These are phyloP conservation scores for Ganaspis brasiliensis DNA, from an alignment of 2,888 invertebrate genomes.

Conservation along the genomic window DNA sequence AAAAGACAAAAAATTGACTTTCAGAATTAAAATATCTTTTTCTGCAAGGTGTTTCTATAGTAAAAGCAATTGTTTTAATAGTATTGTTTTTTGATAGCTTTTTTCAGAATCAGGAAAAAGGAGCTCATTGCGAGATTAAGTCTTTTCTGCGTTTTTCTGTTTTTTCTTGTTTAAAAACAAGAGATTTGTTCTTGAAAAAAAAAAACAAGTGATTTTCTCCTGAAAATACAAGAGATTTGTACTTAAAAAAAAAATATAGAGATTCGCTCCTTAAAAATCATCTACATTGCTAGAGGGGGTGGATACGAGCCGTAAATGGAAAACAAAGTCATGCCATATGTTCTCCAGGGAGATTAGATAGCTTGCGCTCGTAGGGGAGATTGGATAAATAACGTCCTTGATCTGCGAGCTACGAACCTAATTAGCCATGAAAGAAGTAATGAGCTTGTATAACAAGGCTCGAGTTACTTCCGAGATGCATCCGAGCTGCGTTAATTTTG, in stretches of 20 bases:
- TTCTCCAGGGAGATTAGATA: slow-evolving; percentile 30
- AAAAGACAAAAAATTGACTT: too few species aligned
- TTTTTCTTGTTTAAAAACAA: too few species aligned
- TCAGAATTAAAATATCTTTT: too few species aligned
- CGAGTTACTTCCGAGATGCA: slow-evolving; percentile 23
- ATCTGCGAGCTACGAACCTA: slow-evolving; percentile 10
- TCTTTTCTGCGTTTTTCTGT: too few species aligned
- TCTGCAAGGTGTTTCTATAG: too few species aligned
- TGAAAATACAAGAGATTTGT: too few species aligned
- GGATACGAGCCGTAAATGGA: background rate
- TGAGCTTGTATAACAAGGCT: slow-evolving; percentile 16
- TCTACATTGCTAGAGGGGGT: background rate
- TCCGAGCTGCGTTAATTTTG: slow-evolving; percentile 21
- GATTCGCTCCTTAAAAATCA: slow-evolving; percentile 55
- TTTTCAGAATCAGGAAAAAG: too few species aligned
- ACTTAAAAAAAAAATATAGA: slow-evolving; percentile 6
- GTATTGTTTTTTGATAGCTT: too few species aligned
- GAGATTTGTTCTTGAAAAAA: too few species aligned
- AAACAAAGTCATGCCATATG: slow-evolving; percentile 20
- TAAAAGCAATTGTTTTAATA: too few species aligned
- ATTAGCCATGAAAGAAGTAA: slow-evolving; percentile 32
- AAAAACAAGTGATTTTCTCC: too few species aligned
- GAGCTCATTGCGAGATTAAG: too few species aligned
- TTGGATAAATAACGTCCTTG: slow-evolving; percentile 35
- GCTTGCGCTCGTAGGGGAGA: slow-evolving; percentile 13